Conservation (phyloP, 1,140 invertebrate genomes). For the Drosophila tristis region DNA sequence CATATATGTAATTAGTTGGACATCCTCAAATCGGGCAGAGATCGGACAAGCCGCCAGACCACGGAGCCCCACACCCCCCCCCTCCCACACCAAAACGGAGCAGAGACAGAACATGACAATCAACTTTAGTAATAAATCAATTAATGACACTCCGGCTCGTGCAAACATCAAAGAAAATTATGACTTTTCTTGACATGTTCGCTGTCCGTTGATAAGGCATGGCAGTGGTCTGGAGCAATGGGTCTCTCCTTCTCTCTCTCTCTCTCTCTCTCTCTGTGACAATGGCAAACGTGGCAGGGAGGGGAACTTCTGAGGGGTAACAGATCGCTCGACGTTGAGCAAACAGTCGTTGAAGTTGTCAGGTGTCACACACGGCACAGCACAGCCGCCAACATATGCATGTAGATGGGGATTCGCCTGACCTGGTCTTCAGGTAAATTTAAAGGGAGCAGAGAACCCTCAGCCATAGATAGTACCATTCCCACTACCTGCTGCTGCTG, state of each 20-base stretch:
- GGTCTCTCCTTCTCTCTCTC: no score
- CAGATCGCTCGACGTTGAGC: conserved; percentile 23
- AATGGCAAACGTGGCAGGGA: conserved; percentile 42
- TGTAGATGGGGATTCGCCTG: conserved; percentile 24
- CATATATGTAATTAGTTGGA: conserved; percentile 41
- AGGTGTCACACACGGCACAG: conserved; percentile 33
- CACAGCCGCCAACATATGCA: no score
- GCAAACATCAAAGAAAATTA: conserved; percentile 78
- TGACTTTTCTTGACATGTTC: conserved; percentile 57
- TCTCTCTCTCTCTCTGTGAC: background rate
- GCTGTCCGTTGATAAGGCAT: conserved; percentile 54
- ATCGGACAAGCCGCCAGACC: background rate
- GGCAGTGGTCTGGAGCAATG: background rate
- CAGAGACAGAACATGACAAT: conserved; percentile 22
- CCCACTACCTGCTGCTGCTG: conserved; percentile 38
- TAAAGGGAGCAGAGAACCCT: conserved; percentile 4
- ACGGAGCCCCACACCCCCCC: background rate
- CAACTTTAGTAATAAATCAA: conserved; percentile 71
- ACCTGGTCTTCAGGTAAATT: conserved; percentile 12
- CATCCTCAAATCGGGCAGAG: conserved; percentile 34
- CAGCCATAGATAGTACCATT: conserved; percentile 3
- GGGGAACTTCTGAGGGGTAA: background rate
- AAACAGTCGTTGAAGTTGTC: conserved; percentile 56
- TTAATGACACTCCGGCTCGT: conserved; percentile 63
- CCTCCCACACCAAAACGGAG: background rate